Evolutionary conservation across 2,113 vertebrate species (phyloP), one percentile per base, ranked within the genome.

Genomic region (Ramphastos sulfuratus): DNA sequence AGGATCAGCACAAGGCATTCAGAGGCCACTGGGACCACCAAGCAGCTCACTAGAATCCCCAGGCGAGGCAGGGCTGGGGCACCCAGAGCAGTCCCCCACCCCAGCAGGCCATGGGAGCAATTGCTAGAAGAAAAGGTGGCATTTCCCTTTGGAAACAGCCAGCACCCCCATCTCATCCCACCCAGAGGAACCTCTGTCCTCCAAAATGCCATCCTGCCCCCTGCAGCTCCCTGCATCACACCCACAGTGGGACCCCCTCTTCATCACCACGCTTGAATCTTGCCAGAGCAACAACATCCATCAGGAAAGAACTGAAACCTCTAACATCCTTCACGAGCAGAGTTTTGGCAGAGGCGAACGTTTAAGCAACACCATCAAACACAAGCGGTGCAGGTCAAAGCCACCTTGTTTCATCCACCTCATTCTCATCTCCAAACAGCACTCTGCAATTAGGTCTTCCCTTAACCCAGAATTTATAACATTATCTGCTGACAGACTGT

Each of bases 1-100:
- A 95, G 98, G 96, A 97, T 97, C 33, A 73, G 90, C 98, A 97
- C 93, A 96, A 97, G 98, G 98, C 98, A 97, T 98, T 97, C 42
- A 37, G 59, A 33, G 7, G 20, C 37, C 12, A 4, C 48, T 12
- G 3, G 97, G 98, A 98, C 98, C 97, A 98, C 98, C 98, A 97
- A 97, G 98, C 97, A 98, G 98, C 39, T 50, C 58, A 15, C 8
- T 2, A 1, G 56, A 65, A 70, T 39, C 64, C 33, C 64, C 65
- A 3, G 12, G 59, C 0, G 3, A 59, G 65, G 54, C n/a, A 48
- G 64, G 25, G 25, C n/a, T 33, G 23, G 13, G 37, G 37, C 15
- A 2, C 33, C 50, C 8, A 3, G 65, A 6, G 44, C 42, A 69
- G 58, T 42, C 52, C 11, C 37, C 17, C 64, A 44, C 16, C 64